phyloP scores from a whole-genome alignment of 2,888 invertebrate species.

The Ligdia adustata region DNA sequence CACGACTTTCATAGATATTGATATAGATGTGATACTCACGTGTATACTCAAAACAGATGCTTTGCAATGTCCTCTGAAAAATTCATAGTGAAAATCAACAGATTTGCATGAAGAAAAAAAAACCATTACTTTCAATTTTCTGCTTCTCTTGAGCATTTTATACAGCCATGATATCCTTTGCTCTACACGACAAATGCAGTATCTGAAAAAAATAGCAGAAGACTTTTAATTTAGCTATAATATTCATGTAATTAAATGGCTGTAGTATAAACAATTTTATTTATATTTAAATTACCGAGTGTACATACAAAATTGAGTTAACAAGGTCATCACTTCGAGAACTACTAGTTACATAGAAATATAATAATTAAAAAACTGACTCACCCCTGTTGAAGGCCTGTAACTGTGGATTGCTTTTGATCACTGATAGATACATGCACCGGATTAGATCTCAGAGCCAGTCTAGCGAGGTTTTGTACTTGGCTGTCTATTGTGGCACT shows the following conservation, averaged over 20 bases:
- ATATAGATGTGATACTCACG: too few relatives aligned
- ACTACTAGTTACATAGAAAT: neutral
- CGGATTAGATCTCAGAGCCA: slow-evolving; percentile 95
- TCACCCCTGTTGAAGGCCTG: slow-evolving; percentile 90
- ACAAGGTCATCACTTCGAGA: too few relatives aligned
- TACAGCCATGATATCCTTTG: slow-evolving; percentile 95
- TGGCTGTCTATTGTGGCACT: slow-evolving; percentile 98
- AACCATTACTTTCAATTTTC: slow-evolving; percentile 96
- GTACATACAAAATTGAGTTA: too few relatives aligned
- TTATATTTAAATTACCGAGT: too few relatives aligned
- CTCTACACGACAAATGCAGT: slow-evolving; percentile 96
- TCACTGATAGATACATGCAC: slow-evolving; percentile 94
- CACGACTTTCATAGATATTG: too few relatives aligned
- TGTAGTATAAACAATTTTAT: neutral
- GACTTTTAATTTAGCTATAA: too few relatives aligned
- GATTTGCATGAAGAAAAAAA: slow-evolving; percentile 99
- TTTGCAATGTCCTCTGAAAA: slow-evolving; percentile 95
- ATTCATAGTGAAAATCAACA: slow-evolving; percentile 96
- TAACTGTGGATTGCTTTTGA: slow-evolving; percentile 89
- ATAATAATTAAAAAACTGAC: neutral
- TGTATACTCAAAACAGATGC: slow-evolving; percentile 96
- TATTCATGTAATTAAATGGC: too few relatives aligned
- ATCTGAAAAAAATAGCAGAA: slow-evolving; percentile 80
- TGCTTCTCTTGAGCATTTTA: slow-evolving; percentile 97
- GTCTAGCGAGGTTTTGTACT: slow-evolving; percentile 92